phyloP scores from a whole-genome alignment of 2,113 vertebrate genomes.

The Oncorhynchus kisutch region DNA sequence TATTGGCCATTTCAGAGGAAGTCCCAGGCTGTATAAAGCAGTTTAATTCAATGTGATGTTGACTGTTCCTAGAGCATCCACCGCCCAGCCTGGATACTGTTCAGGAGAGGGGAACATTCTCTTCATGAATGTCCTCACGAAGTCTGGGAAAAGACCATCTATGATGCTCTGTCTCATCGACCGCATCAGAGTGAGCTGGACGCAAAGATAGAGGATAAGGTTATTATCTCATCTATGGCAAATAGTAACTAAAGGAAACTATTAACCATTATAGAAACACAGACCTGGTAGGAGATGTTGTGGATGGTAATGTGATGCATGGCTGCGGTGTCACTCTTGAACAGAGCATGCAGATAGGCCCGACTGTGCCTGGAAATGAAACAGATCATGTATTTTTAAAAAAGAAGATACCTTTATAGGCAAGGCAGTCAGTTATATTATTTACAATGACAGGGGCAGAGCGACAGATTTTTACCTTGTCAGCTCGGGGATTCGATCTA shows the following conservation, averaged over 20 bases:
- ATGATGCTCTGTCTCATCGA: slow-evolving; percentile 81
- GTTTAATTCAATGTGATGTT: slow-evolving; percentile 74
- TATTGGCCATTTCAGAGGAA: background rate
- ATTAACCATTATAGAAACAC: background rate
- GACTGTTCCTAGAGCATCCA: slow-evolving; percentile 82
- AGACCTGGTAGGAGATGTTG: slow-evolving; percentile 87
- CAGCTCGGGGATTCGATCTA: too few species aligned
- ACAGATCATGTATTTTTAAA: background rate
- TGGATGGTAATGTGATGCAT: slow-evolving; percentile 90
- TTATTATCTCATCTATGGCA: background rate
- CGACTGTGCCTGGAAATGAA: slow-evolving; percentile 77
- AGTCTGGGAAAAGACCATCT: slow-evolving; percentile 81
- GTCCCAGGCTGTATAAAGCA: background rate
- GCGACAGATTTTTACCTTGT: too few species aligned
- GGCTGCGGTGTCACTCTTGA: slow-evolving; percentile 84
- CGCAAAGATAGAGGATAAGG: background rate
- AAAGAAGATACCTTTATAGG: too few species aligned
- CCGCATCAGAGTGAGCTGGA: slow-evolving; percentile 84
- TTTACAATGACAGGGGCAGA: too few species aligned
- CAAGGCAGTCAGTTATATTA: too few species aligned
- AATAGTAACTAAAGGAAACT: background rate
- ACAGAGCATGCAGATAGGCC: slow-evolving; percentile 84
- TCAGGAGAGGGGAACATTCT: slow-evolving; percentile 77
- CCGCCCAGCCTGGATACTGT: slow-evolving; percentile 81
- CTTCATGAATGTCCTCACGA: slow-evolving; percentile 82